Evolutionary conservation across 2,113 vertebrate species (phyloP), one percentile per base, ranked within the genome.

Genomic region (Pteronura brasiliensis): DNA sequence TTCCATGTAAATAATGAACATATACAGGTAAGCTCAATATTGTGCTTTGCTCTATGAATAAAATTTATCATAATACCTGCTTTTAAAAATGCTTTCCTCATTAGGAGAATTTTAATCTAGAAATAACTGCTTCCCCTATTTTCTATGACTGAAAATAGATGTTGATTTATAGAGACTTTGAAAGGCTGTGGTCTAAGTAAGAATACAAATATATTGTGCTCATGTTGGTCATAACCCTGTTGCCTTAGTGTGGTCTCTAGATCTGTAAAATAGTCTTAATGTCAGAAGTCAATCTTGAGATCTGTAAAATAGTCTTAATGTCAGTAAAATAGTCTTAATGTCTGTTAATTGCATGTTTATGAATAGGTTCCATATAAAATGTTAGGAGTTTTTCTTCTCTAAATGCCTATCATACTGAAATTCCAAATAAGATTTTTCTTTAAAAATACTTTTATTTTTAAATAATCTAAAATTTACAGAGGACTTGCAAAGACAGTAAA

Each of bases 241-340:
- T 97, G 55, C 81, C 55, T 97, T 88, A 74, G 72, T 95, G 83
- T 97, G 95, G 89, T 89, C 79, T 96, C 69, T 55, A 80, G 74
- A 90, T 80, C 77, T 52, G 71, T 96, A 95, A 96, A 89, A 74
- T 34, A 89, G 76, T 67, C 59, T 83, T 88, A 21, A 93, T 74
- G 67, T 93, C 92, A 92, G 79, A 96, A 84, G 89, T 95, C 94
- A 96, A 84, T n/a, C n/a, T n/a, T n/a, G n/a, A 80, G 74, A 90
- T 80, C 77, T 52, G 71, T 96, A 95, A 96, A 89, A 74, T 34
- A 89, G 76, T 67, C 59, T 83, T 88, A 21, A 93, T 74, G 67
- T 93, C 92, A 92, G 79, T 95, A 84, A n/a, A n/a, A n/a, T n/a
- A n/a, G 89, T 95, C 94, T n/a, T n/a, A n/a, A 96, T 81, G 72